Conservation (phyloP, 2,113 vertebrate species). For the Archocentrus centrarchus region DNA sequence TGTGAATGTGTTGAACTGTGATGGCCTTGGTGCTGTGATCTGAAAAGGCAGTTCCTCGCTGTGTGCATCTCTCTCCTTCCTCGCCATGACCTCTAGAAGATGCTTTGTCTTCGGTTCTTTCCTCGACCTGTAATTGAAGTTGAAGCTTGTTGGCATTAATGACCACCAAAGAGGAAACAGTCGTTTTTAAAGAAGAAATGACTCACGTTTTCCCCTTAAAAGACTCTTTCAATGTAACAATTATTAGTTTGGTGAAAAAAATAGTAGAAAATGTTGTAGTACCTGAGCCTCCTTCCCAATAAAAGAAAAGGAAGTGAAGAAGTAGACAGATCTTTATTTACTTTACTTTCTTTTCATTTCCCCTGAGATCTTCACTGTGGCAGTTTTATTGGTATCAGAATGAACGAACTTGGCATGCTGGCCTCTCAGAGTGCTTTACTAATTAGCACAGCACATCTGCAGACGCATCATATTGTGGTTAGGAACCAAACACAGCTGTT, state of each 20-base stretch:
- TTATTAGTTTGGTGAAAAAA: neutral
- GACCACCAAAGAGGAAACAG: too few species aligned
- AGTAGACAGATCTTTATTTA: neutral
- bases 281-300: neutral
- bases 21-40: conserved; percentile 11
- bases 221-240: neutral
- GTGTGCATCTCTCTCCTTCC: neutral
- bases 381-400: conserved; percentile 5
- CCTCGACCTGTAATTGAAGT: conserved; percentile 84
- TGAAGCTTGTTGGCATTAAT: neutral
- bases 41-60: conserved; percentile 39
- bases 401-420: neutral
- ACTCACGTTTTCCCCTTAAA: neutral
- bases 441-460: conserved; percentile 15
- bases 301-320: neutral
- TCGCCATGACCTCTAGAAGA: conserved; percentile 85
- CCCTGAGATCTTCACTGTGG: neutral
- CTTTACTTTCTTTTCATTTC: neutral
- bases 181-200: neutral
- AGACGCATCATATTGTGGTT: neutral
- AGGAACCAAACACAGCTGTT: neutral
- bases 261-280: neutral
- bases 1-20: conserved; percentile 23
- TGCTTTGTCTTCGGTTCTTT: conserved; percentile 93
- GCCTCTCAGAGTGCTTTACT: neutral